phyloP scores from a whole-genome alignment of 1,140 invertebrate species.

The Zaprionus vittiger region DNA sequence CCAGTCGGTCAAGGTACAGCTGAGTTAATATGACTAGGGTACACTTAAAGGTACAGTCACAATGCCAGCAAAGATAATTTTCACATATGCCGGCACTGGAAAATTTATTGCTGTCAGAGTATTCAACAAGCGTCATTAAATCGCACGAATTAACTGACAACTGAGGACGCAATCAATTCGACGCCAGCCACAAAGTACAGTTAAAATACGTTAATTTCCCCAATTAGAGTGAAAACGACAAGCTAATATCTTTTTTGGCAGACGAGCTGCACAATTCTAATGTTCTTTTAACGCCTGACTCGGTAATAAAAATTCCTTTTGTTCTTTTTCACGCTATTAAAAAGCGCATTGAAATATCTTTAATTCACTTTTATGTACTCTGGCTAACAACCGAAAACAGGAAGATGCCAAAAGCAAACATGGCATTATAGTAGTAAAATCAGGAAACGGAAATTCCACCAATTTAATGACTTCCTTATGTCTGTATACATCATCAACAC shows the following conservation, averaged over 20 bases:
- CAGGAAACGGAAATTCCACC: constrained; percentile 64
- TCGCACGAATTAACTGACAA: not conserved
- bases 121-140: not conserved
- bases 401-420: constrained; percentile 14
- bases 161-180: not conserved
- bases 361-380: constrained; percentile 12
- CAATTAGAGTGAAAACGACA: constrained; percentile 8
- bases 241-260: not conserved
- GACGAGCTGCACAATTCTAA: not conserved
- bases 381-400: not conserved
- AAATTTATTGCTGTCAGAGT: not conserved
- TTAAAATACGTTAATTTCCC: constrained; percentile 4
- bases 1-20: constrained; percentile 20
- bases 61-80: not conserved
- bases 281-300: not conserved
- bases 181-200: not conserved
- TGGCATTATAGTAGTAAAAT: constrained; percentile 27
- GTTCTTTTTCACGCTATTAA: not conserved
- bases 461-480: constrained; percentile 65
- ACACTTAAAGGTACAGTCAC: not conserved
- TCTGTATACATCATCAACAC: constrained; percentile 22
- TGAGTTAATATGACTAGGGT: not conserved
- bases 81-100: not conserved
- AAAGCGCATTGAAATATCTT: not conserved
- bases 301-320: not conserved